Conservation (phyloP, 2,113 vertebrate genomes). For the Oryzias javanicus region DNA sequence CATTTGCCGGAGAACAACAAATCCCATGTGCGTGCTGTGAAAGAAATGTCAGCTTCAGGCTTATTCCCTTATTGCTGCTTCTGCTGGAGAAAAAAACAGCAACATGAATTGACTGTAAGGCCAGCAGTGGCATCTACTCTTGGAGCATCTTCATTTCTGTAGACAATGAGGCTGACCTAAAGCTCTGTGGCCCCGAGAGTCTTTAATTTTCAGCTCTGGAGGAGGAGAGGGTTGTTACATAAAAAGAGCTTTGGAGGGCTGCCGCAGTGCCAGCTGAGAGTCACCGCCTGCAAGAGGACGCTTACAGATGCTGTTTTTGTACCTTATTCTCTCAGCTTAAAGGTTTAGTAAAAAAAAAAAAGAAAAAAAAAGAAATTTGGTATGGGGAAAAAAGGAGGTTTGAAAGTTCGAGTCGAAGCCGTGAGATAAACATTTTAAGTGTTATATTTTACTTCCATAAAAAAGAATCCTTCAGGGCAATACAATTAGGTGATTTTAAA, state of each 20-base stretch:
- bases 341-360: too few species aligned
- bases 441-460: too few species aligned
- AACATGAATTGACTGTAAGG: conserved; percentile 20
- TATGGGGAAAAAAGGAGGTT: too few species aligned
- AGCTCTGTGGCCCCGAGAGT: conserved; percentile 43
- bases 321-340: too few species aligned
- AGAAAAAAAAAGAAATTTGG: too few species aligned
- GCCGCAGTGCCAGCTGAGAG: conserved; percentile 30
- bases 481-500: background rate
- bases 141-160: conserved; percentile 46
- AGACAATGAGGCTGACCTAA: conserved; percentile 55
- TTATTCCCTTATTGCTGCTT: conserved; percentile 21
- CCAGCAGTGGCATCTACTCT: conserved; percentile 32
- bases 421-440: too few species aligned
- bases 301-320: background rate
- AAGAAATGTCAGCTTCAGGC: conserved; percentile 17
- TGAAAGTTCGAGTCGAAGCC: too few species aligned
- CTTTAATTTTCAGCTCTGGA: conserved; percentile 46
- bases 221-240: conserved; percentile 20
- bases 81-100: background rate
- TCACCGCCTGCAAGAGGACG: background rate
- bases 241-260: conserved; percentile 44
- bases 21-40: background rate
- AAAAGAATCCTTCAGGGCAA: too few species aligned
- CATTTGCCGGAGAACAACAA: background rate